Conservation (phyloP, 2,797 vertebrate species). For the Melanotaenia maccullochi region DNA sequence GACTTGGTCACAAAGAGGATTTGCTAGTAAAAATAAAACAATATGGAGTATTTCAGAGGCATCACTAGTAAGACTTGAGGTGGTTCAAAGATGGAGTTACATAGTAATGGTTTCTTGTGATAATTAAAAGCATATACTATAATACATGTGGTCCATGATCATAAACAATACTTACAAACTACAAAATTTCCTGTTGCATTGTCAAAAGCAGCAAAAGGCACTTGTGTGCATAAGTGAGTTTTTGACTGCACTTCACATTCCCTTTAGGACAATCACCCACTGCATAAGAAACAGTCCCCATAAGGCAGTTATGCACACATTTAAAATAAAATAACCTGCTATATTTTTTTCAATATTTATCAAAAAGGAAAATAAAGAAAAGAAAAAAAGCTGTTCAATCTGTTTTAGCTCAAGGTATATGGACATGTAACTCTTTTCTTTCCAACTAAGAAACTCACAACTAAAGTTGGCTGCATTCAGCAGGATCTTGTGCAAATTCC, state of each 20-base stretch:
- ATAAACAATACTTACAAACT: conserved; percentile 21
- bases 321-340: neutral
- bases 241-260: conserved; percentile 24
- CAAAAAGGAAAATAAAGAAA: neutral
- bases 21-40: conserved; percentile 12
- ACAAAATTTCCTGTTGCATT: conserved; percentile 30
- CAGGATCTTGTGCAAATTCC: neutral
- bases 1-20: conserved; percentile 18
- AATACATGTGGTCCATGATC: conserved; percentile 36
- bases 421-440: neutral
- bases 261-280: conserved; percentile 21
- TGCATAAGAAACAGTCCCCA: conserved; percentile 5
- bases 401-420: neutral
- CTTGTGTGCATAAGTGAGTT: conserved; percentile 31
- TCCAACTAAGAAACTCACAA: neutral
- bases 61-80: conserved; percentile 29
- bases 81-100: conserved; percentile 16
- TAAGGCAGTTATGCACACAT: conserved; percentile 3
- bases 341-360: conserved; percentile 6
- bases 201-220: conserved; percentile 56
- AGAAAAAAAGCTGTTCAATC: neutral
- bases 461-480: neutral
- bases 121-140: conserved; percentile 17
- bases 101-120: conserved; percentile 8
- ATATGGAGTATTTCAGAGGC: conserved; percentile 4